Conservation (phyloP, 2,797 vertebrate genomes). For the Lerista edwardsae region DNA sequence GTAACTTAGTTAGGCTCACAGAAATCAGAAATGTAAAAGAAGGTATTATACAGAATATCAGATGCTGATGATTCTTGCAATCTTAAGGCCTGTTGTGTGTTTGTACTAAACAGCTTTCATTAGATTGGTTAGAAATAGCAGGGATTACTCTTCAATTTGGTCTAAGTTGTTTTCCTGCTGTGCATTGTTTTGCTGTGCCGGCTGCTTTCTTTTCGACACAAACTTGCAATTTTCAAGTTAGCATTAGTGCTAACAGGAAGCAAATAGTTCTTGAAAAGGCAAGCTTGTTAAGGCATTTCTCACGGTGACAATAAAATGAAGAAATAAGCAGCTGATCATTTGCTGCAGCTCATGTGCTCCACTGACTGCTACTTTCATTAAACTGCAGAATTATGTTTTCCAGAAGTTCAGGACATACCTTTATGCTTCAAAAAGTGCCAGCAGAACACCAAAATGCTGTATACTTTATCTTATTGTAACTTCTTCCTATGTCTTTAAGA, state of each 20-base stretch:
- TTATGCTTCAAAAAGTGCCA: not conserved
- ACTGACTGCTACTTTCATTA: conserved; percentile 43
- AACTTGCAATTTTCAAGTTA: conserved; percentile 60
- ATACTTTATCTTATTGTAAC: not conserved
- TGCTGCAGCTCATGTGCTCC: conserved; percentile 41
- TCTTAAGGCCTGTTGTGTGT: conserved; percentile 31
- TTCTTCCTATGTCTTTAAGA: conserved; percentile 21
- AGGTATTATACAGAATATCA: not conserved
- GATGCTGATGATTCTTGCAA: conserved; percentile 46
- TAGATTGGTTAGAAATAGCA: conserved; percentile 55
- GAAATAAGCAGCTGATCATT: conserved; percentile 49
- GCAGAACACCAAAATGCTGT: not conserved
- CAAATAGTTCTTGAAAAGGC: conserved; percentile 60
- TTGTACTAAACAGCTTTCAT: conserved; percentile 65
- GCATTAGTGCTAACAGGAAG: conserved; percentile 53
- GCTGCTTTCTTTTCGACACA: conserved; percentile 45
- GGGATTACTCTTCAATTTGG: conserved; percentile 62
- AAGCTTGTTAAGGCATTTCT: conserved; percentile 57
- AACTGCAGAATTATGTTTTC: conserved; percentile 20
- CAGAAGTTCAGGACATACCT: conserved; percentile 26
- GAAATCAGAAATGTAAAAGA: conserved; percentile 13
- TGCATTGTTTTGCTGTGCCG: conserved; percentile 58
- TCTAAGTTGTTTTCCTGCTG: conserved; percentile 62
- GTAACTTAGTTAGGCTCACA: not conserved
- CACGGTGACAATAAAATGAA: conserved; percentile 47